phyloP scores from a whole-genome alignment of 2,888 invertebrate genomes.

The Leptopilina myrica region DNA sequence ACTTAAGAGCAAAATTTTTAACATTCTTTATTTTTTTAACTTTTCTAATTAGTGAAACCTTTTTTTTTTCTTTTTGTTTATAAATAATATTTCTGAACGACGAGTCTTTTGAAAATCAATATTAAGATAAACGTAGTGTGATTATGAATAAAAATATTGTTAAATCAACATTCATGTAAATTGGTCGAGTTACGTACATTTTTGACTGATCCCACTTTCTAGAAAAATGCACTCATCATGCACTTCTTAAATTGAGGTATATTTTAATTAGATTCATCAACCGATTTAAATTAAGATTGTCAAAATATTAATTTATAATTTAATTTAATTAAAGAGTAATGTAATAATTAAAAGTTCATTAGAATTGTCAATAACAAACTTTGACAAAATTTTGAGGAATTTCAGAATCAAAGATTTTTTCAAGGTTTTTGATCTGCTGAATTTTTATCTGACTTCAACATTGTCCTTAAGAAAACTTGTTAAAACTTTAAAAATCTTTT shows the following conservation, averaged over 20 bases:
- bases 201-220: slow-evolving; percentile 17
- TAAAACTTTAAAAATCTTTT: too few species aligned
- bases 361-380: too few species aligned
- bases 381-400: too few species aligned
- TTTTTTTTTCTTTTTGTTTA: not conserved
- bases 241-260: slow-evolving; percentile 17
- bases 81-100: slow-evolving; percentile 24
- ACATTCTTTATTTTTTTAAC: not conserved
- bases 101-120: slow-evolving; percentile 36
- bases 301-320: too few species aligned
- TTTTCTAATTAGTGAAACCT: slow-evolving; percentile 28
- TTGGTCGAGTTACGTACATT: slow-evolving; percentile 20
- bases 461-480: too few species aligned
- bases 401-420: too few species aligned
- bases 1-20: not conserved
- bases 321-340: too few species aligned
- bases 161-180: slow-evolving; percentile 13
- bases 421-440: too few species aligned
- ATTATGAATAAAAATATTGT: not conserved
- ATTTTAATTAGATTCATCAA: not conserved
- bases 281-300: not conserved
- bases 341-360: too few species aligned
- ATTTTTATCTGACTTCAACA: too few species aligned
- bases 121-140: not conserved
- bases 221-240: not conserved